A percentile compares a stretch with the other conserved stretches of the same genome.
phyloP scores from a whole-genome alignment of 2,888 invertebrate genomes.

The Pristionchus fissidentatus region DNA sequence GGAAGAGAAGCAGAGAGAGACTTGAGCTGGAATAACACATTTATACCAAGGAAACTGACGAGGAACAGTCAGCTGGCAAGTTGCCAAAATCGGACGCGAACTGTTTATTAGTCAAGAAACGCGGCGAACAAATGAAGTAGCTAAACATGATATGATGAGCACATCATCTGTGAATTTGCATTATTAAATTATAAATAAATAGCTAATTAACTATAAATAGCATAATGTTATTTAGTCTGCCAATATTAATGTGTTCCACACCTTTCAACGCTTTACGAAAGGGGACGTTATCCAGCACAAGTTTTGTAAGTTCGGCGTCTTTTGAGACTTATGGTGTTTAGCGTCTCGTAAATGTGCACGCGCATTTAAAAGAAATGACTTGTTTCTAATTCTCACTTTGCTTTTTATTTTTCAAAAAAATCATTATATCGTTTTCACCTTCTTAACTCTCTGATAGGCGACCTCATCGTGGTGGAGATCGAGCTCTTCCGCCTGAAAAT shows the following conservation, averaged over 20 bases:
- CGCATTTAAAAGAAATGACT: neutral
- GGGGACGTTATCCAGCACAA: neutral
- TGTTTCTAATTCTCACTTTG: no score
- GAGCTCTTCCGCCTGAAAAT: constrained; percentile 59
- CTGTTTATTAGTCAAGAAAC: neutral
- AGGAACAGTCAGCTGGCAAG: neutral
- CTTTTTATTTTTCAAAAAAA: neutral
- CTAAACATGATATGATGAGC: no score
- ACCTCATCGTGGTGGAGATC: constrained; percentile 69
- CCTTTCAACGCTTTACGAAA: neutral
- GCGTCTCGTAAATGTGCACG: neutral
- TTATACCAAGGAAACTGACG: neutral
- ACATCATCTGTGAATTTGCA: no score
- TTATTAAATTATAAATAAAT: no score
- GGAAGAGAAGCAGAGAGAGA: neutral
- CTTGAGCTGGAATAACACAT: neutral
- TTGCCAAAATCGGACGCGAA: neutral
- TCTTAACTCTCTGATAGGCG: constrained; percentile 57
- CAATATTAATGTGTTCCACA: neutral
- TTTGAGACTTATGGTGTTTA: neutral
- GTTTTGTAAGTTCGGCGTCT: neutral
- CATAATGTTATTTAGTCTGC: no score
- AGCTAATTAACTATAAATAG: neutral
- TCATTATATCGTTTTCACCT: constrained; percentile 19
- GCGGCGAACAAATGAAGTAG: no score